Conservation (phyloP, 2,113 vertebrate genomes). For the Antidorcas marsupialis region DNA sequence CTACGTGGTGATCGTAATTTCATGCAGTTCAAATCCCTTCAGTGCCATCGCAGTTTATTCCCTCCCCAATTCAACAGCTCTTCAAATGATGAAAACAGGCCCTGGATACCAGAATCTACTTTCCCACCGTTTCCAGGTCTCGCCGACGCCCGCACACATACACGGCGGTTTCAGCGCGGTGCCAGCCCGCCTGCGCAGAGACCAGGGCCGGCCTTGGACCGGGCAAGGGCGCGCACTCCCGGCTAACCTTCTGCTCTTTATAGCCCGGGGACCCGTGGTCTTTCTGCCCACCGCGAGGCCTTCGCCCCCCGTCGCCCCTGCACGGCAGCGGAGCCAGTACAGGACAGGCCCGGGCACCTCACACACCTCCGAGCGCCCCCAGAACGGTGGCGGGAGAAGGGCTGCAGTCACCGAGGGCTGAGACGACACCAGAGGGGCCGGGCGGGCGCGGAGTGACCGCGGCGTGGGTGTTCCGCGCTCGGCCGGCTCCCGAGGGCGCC, state of each 20-base stretch:
- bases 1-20: neutral
- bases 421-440: neutral
- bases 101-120: neutral
- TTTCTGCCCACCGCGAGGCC: neutral
- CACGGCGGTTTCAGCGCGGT: neutral
- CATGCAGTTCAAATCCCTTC: neutral
- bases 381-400: neutral
- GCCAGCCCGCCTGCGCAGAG: neutral
- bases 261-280: neutral
- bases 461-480: neutral
- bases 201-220: neutral
- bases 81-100: neutral
- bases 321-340: neutral
- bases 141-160: neutral
- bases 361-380: neutral
- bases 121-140: neutral
- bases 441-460: neutral
- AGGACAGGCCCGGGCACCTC: neutral
- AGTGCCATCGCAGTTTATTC: neutral
- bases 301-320: neutral
- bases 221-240: neutral
- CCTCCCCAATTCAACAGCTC: neutral
- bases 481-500: neutral
- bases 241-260: neutral
- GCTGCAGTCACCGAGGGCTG: neutral